A percentile compares a stretch with the other conserved stretches of the same genome.
phyloP scores from a whole-genome alignment of 2,888 invertebrate genomes.

The Caenorhabditis panamensis region DNA sequence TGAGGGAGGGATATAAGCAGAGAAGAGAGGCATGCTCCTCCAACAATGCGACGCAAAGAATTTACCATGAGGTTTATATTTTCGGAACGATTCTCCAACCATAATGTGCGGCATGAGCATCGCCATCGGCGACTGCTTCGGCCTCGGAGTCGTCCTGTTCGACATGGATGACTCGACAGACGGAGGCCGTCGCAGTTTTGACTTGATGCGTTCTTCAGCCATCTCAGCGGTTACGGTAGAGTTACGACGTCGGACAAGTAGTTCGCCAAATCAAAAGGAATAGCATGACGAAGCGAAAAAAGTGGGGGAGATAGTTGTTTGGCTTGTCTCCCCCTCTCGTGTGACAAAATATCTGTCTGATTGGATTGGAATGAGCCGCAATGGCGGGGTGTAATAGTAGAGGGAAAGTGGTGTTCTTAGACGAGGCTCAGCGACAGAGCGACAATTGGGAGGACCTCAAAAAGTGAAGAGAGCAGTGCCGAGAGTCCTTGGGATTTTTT shows the following conservation, averaged over 20 bases:
- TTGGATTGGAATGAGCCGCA: conserved; percentile 57
- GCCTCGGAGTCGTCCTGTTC: conserved; percentile 14
- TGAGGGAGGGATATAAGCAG: conserved; percentile 1
- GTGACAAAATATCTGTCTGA: conserved; percentile 62
- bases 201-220: conserved; percentile 59
- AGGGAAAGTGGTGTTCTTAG: conserved; percentile 58
- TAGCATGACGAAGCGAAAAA: conserved; percentile 34
- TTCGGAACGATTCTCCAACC: conserved; percentile 56
- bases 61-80: conserved; percentile 51
- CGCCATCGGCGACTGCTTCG: conserved; percentile 35
- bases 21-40: not conserved
- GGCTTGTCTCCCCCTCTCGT: conserved; percentile 22
- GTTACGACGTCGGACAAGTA: conserved; percentile 13
- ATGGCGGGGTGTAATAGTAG: conserved; percentile 54
- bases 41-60: not conserved
- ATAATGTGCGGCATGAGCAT: conserved; percentile 56
- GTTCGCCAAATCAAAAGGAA: conserved; percentile 18
- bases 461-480: conserved; percentile 7
- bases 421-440: conserved; percentile 16
- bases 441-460: conserved; percentile 35
- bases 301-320: conserved; percentile 35
- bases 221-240: no score
- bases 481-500: conserved; percentile 3
- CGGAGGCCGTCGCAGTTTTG: conserved; percentile 44
- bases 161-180: conserved; percentile 50